Evolutionary conservation across 2,113 vertebrate species (phyloP).

Genomic region (Jaculus jaculus): DNA sequence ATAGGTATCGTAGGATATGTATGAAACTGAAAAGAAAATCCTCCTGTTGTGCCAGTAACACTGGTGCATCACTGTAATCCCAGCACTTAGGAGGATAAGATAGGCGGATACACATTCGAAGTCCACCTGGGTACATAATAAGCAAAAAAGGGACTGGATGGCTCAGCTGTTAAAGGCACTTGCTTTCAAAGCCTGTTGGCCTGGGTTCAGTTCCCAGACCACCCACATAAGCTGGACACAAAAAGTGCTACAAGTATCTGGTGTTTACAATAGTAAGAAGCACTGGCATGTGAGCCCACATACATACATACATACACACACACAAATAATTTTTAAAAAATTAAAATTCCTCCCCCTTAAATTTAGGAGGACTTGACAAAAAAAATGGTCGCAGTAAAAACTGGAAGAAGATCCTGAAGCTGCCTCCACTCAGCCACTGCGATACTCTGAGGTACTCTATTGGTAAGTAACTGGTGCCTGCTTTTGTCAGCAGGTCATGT

Average conservation of each 20-base stretch:
- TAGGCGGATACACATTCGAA: background rate
- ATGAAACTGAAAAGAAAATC: background rate
- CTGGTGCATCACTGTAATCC: background rate
- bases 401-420: constrained; percentile 95
- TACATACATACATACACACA: no score
- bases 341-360: background rate
- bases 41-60: no score
- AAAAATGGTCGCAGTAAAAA: constrained; percentile 94
- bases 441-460: constrained; percentile 88
- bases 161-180: no score
- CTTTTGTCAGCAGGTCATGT: accelerated
- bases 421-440: constrained; percentile 92
- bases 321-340: no score
- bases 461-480: constrained; percentile 82
- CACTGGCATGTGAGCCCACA: no score
- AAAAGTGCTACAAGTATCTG: no score
- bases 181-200: no score
- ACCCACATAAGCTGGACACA: no score
- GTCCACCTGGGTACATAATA: background rate
- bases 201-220: no score
- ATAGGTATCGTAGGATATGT: background rate
- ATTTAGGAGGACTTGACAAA: constrained; percentile 89
- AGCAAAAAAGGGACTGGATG: background rate
- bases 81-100: background rate
- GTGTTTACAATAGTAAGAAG: no score